Base-by-base conservation (phyloP, 2,888 invertebrate genomes). In the Lithodes maja region DNA sequence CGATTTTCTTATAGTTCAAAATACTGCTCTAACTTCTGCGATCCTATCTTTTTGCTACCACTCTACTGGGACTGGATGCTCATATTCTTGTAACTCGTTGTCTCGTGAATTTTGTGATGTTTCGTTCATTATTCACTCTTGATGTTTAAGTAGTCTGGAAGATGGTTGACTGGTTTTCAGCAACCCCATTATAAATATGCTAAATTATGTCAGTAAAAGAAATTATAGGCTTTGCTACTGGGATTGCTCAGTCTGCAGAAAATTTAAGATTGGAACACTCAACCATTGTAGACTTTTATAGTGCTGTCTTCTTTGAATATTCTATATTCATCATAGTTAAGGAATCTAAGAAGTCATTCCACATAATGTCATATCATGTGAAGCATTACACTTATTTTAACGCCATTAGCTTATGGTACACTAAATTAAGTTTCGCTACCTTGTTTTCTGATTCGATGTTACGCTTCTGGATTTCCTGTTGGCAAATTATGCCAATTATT, bases 71-170 rank as follows among this genome's bases (percentile, higher is more conserved):
- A 79, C 83, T 87, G 79, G 87, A 83, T 54, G 75, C 87, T 87
- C 84, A 69, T 87, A 78, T 87, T 75, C 83, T 87, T 83, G 80
- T 87, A 71, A 78, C 87, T 84, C 84, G 87, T 84, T 77, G 87
- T 87, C 87, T 79, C 71, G 87, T 87, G 87, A 74, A 87, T 82
- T 83, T 87, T 87, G 87, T 87, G 79, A 83, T 69, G 87, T 87
- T 87, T 79, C 61, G 83, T 87, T 87, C 78, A 78, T 69, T 83
- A 52, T 84, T 83, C 83, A 80, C 87, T 87, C 87, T 87, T 87
- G 87, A 83, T 87, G 87, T 87, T 85, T 87, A 82, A 82, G 71
- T 80, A 86, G 86, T 79, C 83, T 87, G 68, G 75, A 84, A 74
- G 78, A 83, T 87, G 87, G 87, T 84, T 84, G 74, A 80, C 17